A percentile compares a stretch with the other conserved stretches of the same genome.
Evolutionary conservation across 2,797 vertebrate species (phyloP).

Genomic region (Brachyalestes nurse): DNA sequence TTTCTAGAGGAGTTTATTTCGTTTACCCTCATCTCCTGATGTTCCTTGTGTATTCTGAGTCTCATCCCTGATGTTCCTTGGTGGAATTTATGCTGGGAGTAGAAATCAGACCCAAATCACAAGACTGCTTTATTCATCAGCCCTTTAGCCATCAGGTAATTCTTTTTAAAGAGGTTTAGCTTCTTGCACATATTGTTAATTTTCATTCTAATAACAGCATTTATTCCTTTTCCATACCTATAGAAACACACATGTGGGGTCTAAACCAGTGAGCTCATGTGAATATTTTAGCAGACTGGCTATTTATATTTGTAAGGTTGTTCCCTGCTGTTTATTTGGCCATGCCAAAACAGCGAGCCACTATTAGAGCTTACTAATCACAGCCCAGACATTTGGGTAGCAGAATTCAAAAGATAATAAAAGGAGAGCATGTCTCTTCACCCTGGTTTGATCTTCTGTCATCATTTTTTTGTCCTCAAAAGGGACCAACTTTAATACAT

Average conservation of each 20-base stretch:
- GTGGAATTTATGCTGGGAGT: neutral
- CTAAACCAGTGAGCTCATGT: neutral
- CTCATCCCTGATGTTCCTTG: neutral
- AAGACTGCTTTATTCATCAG: neutral
- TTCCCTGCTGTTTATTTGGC: neutral
- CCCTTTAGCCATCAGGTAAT: neutral
- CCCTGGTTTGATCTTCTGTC: too few relatives aligned
- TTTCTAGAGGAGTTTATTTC: neutral
- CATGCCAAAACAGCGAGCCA: neutral
- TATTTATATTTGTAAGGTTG: neutral
- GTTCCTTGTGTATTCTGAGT: neutral
- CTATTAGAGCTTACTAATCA: neutral
- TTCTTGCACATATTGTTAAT: neutral
- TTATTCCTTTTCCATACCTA: neutral
- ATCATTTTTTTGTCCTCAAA: too few relatives aligned
- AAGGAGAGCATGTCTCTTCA: conserved; percentile 66
- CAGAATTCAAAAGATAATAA: conserved; percentile 64
- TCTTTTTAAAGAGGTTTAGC: too few relatives aligned
- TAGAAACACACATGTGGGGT: neutral
- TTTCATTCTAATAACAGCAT: neutral
- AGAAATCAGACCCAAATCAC: neutral
- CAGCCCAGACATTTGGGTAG: conserved; percentile 35
- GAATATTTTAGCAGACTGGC: neutral
- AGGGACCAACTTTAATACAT: conserved; percentile 71
- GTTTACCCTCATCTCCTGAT: neutral